A percentile compares a stretch with the other conserved stretches of the same genome.
Evolutionary conservation across 2,113 vertebrate genomes (phyloP).

Genomic region (Cepphus grylle): DNA sequence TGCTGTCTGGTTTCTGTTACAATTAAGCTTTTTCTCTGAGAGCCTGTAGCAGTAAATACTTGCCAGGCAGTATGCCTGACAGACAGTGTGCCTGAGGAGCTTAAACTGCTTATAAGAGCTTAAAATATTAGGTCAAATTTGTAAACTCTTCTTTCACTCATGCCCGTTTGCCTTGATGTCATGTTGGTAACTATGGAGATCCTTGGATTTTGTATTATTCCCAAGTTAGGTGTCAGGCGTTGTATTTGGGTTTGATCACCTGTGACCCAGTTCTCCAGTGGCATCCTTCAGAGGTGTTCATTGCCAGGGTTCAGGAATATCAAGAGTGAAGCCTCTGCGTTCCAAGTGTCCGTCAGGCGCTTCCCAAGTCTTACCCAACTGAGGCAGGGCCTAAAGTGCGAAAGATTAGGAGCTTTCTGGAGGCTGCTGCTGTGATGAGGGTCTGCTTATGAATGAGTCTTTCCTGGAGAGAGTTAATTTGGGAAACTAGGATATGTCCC

Average conservation of each 20-base stretch:
- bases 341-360: accelerated
- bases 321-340: background rate
- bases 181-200: background rate
- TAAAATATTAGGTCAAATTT: background rate
- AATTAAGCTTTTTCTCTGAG: background rate
- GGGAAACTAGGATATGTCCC: background rate
- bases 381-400: background rate
- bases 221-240: background rate
- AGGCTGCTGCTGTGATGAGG: background rate
- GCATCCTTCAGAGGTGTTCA: background rate
- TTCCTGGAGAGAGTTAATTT: background rate
- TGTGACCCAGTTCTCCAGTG: background rate
- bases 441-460: background rate
- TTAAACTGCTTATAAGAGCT: background rate
- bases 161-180: background rate
- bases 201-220: background rate
- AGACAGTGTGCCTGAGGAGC: background rate
- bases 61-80: background rate
- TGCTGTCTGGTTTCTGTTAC: background rate
- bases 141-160: background rate
- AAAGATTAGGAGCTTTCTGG: background rate
- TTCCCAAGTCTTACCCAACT: background rate
- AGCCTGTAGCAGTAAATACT: background rate
- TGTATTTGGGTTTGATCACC: background rate
- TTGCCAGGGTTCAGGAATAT: background rate